Evolutionary conservation across 2,888 invertebrate genomes (phyloP), one percentile per base, ranked within the genome.

Genomic region (Ophion slaviceki): DNA sequence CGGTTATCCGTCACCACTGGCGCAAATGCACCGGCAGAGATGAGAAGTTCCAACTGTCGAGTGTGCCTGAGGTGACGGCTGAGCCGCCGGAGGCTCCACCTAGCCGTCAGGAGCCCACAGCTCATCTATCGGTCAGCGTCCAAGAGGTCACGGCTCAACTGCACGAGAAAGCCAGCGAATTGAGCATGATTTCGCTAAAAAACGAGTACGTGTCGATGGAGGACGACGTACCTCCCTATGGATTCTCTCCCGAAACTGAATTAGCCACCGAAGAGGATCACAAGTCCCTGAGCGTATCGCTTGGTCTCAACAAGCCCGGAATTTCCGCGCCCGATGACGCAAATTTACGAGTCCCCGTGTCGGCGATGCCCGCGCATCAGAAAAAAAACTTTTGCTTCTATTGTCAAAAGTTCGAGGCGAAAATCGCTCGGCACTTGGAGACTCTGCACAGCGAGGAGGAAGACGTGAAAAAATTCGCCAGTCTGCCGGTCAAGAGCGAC

Each of bases 331-430:
- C 80, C 2, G 75, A 81, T n/a, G 80, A 81, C 28, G 67, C 61
- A 7, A n/a, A 14, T 45, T 32, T 80, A 28, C 3, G 5, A 6
- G 75, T 81, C 10, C 24, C 57, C n/a, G n/a, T 11, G 32, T 81
- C 68, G 17, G 68, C 47, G 17, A 45, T 36, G n/a, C 32, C 68
- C 2, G 28, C 72, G 7, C 64, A 72, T 57, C 14, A 74, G 14
- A 84, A 86, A 68, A 84, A 80, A 76, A 70, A 86, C 47, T 87
- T 86, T 45, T 87, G 87, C 53, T 66, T 75, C 11, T 86, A 82
- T 28, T 87, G 87, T 28, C 67, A 79, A 36, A 86, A 68, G 70
- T 66, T 84, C 2, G 78, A 86, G 20, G n/a, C 77, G 6, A 87
- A 86, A 77, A 68, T 87, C 4, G 83, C 86, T 61, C 82, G 86